Conservation (phyloP, 2,113 vertebrate species). For the Apistogramma diplotaenia region DNA sequence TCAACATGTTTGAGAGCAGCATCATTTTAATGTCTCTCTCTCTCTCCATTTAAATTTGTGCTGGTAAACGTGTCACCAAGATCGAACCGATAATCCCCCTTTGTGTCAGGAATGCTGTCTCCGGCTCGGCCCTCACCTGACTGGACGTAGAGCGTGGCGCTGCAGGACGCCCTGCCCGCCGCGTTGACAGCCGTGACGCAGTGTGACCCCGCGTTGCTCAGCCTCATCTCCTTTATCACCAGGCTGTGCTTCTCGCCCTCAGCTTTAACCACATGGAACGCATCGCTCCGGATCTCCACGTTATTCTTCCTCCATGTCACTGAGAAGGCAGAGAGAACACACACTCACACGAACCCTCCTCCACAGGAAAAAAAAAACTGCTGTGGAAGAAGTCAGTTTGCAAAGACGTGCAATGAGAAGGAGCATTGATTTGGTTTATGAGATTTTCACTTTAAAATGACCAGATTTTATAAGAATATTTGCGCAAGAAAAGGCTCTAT, state of each 20-base stretch:
- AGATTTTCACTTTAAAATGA: background rate
- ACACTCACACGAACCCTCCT: background rate
- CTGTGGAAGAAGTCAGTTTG: background rate
- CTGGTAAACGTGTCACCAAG: background rate
- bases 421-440: background rate
- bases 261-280: constrained; percentile 73
- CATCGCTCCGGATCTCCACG: constrained; percentile 68
- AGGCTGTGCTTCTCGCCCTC: constrained; percentile 84
- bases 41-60: background rate
- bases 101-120: background rate
- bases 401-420: background rate
- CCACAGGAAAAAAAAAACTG: background rate
- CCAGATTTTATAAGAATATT: background rate
- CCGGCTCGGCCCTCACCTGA: constrained; percentile 73
- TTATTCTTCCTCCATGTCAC: constrained; percentile 88
- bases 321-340: constrained; percentile 25
- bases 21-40: background rate
- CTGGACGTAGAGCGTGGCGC: constrained; percentile 80
- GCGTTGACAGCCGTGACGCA: constrained; percentile 80
- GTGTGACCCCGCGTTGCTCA: constrained; percentile 80
- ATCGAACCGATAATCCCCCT: background rate
- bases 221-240: constrained; percentile 78
- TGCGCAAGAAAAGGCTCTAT: too few relatives aligned
- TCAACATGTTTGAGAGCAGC: constrained; percentile 3
- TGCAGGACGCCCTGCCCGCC: constrained; percentile 81